These are phyloP conservation scores for Idris sp. DNA, from an alignment of 1,140 invertebrate genomes.

Conservation along the genomic window DNA sequence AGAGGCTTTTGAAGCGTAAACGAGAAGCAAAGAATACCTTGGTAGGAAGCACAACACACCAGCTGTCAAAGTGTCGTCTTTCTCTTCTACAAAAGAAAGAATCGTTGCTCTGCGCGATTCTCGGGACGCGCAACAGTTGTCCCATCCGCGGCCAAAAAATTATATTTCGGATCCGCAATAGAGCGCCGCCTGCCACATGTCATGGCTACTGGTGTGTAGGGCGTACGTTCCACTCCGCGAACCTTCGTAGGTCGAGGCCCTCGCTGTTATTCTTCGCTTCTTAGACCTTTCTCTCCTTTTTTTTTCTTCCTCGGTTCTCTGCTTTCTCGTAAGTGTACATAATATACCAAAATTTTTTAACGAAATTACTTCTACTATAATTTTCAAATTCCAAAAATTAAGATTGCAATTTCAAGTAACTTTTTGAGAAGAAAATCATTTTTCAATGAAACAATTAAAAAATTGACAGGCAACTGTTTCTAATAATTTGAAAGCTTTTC, in stretches of 20 bases:
- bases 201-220: constrained; percentile 60
- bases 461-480: too few species aligned
- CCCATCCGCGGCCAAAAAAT: constrained; percentile 60
- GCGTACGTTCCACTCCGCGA: constrained; percentile 59
- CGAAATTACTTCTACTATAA: too few species aligned
- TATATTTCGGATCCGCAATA: constrained; percentile 60
- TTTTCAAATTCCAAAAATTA: too few species aligned
- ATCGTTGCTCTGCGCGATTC: constrained; percentile 46
- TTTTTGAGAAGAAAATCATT: too few species aligned
- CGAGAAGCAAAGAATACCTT: constrained; percentile 42
- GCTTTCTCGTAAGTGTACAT: constrained; percentile 1
- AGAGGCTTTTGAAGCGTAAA: constrained; percentile 34
- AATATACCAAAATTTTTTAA: too few species aligned
- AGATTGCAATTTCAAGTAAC: too few species aligned
- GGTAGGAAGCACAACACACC: constrained; percentile 59
- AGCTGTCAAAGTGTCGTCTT: constrained; percentile 66
- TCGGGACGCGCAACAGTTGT: constrained; percentile 58
- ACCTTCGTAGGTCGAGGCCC: constrained; percentile 58
- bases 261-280: constrained; percentile 35
- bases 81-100: constrained; percentile 56
- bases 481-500: too few species aligned
- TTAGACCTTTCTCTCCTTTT: constrained; percentile 11
- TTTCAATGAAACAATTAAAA: too few species aligned
- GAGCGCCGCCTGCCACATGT: constrained; percentile 68
- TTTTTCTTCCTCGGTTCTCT: neutral